Conservation (phyloP, 2,888 invertebrate genomes). For the Acleris emargana region DNA sequence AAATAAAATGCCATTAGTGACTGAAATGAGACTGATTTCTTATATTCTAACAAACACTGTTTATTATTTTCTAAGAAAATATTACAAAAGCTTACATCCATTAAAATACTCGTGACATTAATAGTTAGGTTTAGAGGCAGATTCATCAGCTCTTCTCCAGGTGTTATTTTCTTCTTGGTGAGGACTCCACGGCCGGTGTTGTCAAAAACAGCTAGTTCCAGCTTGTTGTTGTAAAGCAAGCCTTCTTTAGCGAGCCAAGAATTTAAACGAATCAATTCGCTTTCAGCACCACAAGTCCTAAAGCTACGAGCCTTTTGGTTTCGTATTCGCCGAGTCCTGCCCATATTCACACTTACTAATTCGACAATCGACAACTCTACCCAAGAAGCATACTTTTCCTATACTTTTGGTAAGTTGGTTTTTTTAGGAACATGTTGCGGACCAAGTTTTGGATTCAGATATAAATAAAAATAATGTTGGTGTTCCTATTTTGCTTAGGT, state of each 20-base stretch:
- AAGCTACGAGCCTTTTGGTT: constrained; percentile 60
- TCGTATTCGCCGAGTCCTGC: constrained; percentile 76
- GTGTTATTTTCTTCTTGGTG: constrained; percentile 80
- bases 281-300: constrained; percentile 60
- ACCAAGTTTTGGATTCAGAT: too few relatives aligned
- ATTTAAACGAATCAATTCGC: constrained; percentile 74
- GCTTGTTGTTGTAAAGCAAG: constrained; percentile 82
- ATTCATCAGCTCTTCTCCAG: constrained; percentile 85
- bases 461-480: too few relatives aligned
- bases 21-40: constrained; percentile 84
- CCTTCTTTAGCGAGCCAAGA: constrained; percentile 81
- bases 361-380: neutral
- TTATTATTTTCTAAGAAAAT: constrained; percentile 67
- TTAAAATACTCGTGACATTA: constrained; percentile 82
- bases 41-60: constrained; percentile 71
- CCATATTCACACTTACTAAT: constrained; percentile 63
- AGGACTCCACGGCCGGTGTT: constrained; percentile 90
- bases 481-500: too few relatives aligned
- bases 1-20: constrained; percentile 90
- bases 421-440: neutral
- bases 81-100: constrained; percentile 79
- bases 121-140: constrained; percentile 85
- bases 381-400: neutral
- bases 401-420: neutral
- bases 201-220: constrained; percentile 84